A percentile compares a stretch with the other conserved stretches of the same genome.
Conservation (phyloP, 2,888 invertebrate genomes). For the Drosophila nigritarsus region DNA sequence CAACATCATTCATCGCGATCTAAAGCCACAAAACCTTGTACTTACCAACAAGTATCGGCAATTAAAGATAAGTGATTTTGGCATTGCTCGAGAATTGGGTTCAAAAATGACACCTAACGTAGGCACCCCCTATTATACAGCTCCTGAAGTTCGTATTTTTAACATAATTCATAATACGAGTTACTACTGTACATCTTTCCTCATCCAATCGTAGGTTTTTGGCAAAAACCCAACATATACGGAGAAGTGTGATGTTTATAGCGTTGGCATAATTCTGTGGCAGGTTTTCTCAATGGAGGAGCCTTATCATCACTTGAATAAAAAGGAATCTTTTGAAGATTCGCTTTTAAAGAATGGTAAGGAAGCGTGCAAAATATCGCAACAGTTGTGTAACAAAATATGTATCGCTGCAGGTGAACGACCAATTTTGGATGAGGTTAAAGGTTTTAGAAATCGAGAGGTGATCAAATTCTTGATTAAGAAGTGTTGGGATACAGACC, state of each 20-base stretch:
- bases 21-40: conserved; percentile 44
- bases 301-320: background rate
- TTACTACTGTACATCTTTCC: background rate
- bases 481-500: background rate
- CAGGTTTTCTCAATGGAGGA: background rate
- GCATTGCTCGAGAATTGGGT: conserved; percentile 5
- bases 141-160: background rate
- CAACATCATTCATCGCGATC: conserved; percentile 47
- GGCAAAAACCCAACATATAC: accelerated
- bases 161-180: background rate
- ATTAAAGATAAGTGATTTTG: conserved; percentile 55
- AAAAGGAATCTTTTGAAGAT: too few relatives aligned
- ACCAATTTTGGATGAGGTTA: background rate
- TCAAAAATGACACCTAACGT: accelerated
- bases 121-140: background rate
- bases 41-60: conserved; percentile 2
- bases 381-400: background rate
- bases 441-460: accelerated
- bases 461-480: background rate
- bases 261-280: conserved; percentile 3
- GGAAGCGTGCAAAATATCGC: background rate
- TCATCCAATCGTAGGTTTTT: background rate
- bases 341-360: too few relatives aligned
- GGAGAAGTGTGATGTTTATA: conserved; percentile 9
- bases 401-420: background rate